Evolutionary conservation across 2,888 invertebrate species (phyloP).

Genomic region (Drosophila setosimentum): DNA sequence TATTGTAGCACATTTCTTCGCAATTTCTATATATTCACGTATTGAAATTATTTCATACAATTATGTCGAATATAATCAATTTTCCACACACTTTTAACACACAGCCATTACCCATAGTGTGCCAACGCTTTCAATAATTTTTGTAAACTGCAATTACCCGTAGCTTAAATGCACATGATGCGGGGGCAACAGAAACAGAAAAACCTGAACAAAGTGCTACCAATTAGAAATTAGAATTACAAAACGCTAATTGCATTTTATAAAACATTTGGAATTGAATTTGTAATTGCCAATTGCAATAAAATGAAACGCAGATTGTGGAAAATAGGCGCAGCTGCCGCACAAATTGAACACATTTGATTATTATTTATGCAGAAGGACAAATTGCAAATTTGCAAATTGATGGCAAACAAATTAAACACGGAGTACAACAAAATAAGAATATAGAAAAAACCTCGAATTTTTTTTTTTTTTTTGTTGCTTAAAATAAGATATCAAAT

Average conservation of each 20-base stretch:
- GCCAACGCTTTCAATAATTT: conserved; percentile 9
- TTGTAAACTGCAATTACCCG: conserved; percentile 37
- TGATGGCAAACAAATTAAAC: conserved; percentile 3
- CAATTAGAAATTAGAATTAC: conserved; percentile 62
- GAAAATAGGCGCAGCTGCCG: conserved; percentile 16
- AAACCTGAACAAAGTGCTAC: conserved; percentile 37
- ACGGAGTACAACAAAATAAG: neutral
- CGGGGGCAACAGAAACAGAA: conserved; percentile 1
- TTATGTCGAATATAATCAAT: conserved; percentile 1
- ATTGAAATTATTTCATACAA: neutral
- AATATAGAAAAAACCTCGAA: no score
- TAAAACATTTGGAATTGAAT: conserved; percentile 71
- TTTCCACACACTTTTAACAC: neutral
- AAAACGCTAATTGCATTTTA: conserved; percentile 69
- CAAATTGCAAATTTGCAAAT: conserved; percentile 14
- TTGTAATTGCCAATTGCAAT: conserved; percentile 63
- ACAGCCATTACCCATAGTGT: conserved; percentile 7
- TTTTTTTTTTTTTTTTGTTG: neutral
- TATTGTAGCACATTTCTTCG: neutral
- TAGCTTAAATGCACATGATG: conserved; percentile 34
- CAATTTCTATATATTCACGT: no score
- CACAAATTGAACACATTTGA: conserved; percentile 4
- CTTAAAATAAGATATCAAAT: conserved; percentile 34
- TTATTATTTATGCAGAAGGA: conserved; percentile 19
- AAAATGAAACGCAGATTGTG: conserved; percentile 12